Percentiles rank a stretch among this genome's conserved stretches.
These are phyloP conservation scores for Ctenochaetus hawaiiensis DNA, from an alignment of 2,797 vertebrate genomes.

Conservation along the genomic window DNA sequence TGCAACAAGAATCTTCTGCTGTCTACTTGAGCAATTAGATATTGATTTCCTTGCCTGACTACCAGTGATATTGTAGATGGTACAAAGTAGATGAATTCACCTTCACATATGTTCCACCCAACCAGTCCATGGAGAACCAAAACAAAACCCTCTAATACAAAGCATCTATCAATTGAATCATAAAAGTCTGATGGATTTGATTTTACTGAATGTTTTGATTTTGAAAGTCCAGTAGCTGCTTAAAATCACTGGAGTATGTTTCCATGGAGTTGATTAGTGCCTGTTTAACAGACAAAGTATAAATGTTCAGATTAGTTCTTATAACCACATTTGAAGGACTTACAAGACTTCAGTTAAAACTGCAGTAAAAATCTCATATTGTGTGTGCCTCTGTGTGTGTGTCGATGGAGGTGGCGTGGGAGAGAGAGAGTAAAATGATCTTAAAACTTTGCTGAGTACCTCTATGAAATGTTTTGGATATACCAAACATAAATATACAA, in stretches of 20 bases:
- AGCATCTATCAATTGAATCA: too few relatives aligned
- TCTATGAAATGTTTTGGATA: conserved; percentile 23
- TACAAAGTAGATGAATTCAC: conserved; percentile 32
- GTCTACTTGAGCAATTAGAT: conserved; percentile 54
- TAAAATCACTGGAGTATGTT: conserved; percentile 38
- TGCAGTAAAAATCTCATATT: conserved; percentile 1
- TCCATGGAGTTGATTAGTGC: conserved; percentile 36
- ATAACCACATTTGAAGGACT: conserved; percentile 25
- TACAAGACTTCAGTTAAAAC: conserved; percentile 23
- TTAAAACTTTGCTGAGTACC: conserved; percentile 1
- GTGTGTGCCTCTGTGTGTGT: neutral
- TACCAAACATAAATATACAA: conserved; percentile 25
- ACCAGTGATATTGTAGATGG: conserved; percentile 41
- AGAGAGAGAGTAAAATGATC: neutral
- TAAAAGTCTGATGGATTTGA: too few relatives aligned
- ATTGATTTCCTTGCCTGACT: conserved; percentile 57
- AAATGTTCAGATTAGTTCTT: conserved; percentile 40
- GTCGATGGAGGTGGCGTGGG: neutral
- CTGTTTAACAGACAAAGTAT: conserved; percentile 33
- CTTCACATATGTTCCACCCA: conserved; percentile 30
- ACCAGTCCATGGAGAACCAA: neutral
- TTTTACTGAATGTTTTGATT: neutral
- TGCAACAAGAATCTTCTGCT: conserved; percentile 21
- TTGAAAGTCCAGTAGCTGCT: conserved; percentile 24
- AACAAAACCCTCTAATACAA: conserved; percentile 1